Conservation (phyloP, 2,113 vertebrate genomes). For the Tamias sibiricus region DNA sequence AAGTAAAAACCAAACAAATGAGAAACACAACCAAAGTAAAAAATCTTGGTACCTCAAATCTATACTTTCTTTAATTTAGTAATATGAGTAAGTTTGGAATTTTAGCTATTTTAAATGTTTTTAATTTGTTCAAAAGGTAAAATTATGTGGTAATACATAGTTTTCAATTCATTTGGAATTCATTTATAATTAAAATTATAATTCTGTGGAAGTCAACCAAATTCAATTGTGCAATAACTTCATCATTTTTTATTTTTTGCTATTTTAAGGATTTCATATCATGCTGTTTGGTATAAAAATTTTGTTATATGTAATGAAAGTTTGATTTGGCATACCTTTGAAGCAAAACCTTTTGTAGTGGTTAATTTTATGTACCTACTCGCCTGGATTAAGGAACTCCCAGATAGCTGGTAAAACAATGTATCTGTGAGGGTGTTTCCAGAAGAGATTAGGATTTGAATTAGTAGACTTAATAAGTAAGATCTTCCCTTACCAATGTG, state of each 20-base stretch:
- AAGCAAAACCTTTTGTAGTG: not conserved
- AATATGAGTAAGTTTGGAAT: not conserved
- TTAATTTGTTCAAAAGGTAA: not conserved
- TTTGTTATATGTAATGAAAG: not conserved
- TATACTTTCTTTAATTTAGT: not conserved
- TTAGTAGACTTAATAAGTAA: not conserved
- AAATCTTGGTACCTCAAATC: not conserved
- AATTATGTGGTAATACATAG: not conserved
- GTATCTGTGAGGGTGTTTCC: not conserved
- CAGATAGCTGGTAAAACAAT: not conserved
- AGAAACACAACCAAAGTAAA: not conserved
- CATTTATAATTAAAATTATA: not conserved
- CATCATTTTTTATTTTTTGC: not conserved
- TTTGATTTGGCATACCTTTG: not conserved
- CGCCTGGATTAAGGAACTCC: not conserved
- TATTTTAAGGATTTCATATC: not conserved
- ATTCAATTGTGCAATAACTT: not conserved
- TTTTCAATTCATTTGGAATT: not conserved
- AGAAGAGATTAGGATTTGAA: not conserved
- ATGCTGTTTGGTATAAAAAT: not conserved
- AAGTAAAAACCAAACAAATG: not conserved
- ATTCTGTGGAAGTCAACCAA: not conserved
- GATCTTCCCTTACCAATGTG: not conserved
- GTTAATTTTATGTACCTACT: not conserved
- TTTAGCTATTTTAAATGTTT: not conserved